Conservation (phyloP, 2,797 vertebrate species). For the Pangasius larnaudii region DNA sequence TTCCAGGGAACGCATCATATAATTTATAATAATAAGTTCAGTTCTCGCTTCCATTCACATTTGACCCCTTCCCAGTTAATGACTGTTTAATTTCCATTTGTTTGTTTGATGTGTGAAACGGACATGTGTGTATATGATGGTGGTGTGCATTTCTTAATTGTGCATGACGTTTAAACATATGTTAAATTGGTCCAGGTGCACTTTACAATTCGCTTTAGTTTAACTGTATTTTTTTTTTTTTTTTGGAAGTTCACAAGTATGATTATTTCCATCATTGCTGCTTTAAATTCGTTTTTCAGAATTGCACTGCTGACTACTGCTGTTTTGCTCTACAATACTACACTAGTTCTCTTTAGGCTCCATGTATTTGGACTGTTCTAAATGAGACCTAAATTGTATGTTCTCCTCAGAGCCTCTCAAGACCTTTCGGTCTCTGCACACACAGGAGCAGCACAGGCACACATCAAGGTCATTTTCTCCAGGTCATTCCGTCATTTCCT, state of each 20-base stretch:
- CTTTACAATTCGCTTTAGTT: background rate
- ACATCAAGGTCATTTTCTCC: constrained; percentile 55
- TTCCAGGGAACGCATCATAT: background rate
- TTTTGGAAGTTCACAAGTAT: background rate
- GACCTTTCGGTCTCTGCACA: constrained; percentile 5
- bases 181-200: background rate
- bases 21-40: background rate
- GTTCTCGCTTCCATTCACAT: background rate
- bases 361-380: constrained; percentile 5
- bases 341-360: background rate
- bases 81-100: background rate
- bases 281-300: background rate
- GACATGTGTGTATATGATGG: background rate
- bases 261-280: background rate
- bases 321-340: background rate
- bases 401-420: background rate
- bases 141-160: constrained; percentile 10
- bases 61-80: background rate
- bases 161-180: constrained; percentile 13
- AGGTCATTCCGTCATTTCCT: constrained; percentile 41
- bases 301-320: background rate
- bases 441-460: constrained; percentile 30
- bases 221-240: background rate
- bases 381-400: constrained; percentile 33
- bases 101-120: background rate